Percentiles rank a stretch among this genome's conserved stretches.
phyloP scores from a whole-genome alignment of 1,140 invertebrate genomes.

The Heliconius nattereri region DNA sequence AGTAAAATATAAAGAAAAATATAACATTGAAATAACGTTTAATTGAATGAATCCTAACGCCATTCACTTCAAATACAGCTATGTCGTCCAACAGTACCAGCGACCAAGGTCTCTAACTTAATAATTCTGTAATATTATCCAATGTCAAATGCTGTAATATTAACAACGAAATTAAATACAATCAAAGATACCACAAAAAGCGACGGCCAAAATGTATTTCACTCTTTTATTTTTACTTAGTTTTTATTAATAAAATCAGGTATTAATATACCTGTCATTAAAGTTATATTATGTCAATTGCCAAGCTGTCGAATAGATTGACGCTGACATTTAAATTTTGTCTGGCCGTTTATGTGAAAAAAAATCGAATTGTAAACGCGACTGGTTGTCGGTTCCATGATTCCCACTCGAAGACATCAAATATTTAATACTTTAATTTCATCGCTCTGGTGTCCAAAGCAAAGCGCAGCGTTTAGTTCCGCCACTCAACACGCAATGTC shows the following conservation, averaged over 20 bases:
- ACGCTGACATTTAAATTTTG: not conserved
- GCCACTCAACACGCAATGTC: too few species aligned
- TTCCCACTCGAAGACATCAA: too few species aligned
- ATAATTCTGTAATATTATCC: conserved; percentile 17
- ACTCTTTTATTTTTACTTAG: too few species aligned
- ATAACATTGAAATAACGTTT: conserved; percentile 7
- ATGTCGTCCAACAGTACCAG: conserved; percentile 3
- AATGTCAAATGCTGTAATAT: conserved; percentile 11
- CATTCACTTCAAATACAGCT: conserved; percentile 7
- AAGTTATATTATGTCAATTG: too few species aligned
- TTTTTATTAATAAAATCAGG: too few species aligned
- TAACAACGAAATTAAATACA: conserved; percentile 2
- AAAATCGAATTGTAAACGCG: not conserved
- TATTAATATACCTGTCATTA: too few species aligned
- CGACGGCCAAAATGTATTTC: not conserved
- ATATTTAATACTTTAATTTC: too few species aligned
- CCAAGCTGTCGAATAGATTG: too few species aligned
- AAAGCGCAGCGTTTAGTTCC: too few species aligned
- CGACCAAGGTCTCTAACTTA: conserved; percentile 10
- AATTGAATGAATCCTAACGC: conserved; percentile 7
- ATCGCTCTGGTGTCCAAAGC: too few species aligned
- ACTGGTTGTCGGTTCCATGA: too few species aligned
- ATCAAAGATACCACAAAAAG: not conserved
- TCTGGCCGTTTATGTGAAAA: not conserved
- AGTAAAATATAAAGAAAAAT: too few species aligned